Conservation (phyloP, 2,113 vertebrate species). For the Hucho hucho region DNA sequence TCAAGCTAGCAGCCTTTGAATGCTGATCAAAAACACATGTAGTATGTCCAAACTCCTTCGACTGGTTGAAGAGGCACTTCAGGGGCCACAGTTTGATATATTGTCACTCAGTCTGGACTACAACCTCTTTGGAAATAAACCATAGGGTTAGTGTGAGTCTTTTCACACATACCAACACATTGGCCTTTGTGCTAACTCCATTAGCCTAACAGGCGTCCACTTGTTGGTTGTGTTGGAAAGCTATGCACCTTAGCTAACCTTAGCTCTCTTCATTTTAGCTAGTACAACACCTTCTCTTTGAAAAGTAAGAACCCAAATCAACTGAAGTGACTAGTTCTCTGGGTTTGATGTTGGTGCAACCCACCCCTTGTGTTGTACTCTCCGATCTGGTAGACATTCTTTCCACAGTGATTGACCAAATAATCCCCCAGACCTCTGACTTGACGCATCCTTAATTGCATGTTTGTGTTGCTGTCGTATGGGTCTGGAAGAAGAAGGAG, state of each 20-base stretch:
- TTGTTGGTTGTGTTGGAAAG: no score
- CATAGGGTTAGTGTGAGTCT: slow-evolving; percentile 1
- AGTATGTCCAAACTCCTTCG: neutral
- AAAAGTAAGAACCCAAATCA: slow-evolving; percentile 15
- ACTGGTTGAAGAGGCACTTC: neutral
- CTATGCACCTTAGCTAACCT: neutral
- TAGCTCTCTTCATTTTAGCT: neutral
- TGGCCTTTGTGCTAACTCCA: neutral
- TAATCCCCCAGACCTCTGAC: slow-evolving; percentile 51
- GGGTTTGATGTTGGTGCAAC: slow-evolving; percentile 12
- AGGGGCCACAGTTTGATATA: neutral
- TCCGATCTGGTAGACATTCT: slow-evolving; percentile 27
- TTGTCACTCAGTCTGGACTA: no score
- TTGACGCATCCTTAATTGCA: slow-evolving; percentile 66
- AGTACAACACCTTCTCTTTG: slow-evolving; percentile 8
- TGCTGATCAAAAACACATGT: slow-evolving; percentile 1
- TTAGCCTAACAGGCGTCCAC: neutral
- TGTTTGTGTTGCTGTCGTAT: slow-evolving; percentile 61
- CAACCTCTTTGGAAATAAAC: slow-evolving; percentile 1
- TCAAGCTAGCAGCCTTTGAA: neutral
- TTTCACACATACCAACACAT: slow-evolving; percentile 11
- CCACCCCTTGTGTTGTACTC: slow-evolving; percentile 10
- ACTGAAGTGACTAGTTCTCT: neutral
- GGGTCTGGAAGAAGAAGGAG: slow-evolving; percentile 38
- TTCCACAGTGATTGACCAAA: slow-evolving; percentile 44